Base-by-base conservation (phyloP, 2,888 invertebrate species). In the Mylabris sibirica region DNA sequence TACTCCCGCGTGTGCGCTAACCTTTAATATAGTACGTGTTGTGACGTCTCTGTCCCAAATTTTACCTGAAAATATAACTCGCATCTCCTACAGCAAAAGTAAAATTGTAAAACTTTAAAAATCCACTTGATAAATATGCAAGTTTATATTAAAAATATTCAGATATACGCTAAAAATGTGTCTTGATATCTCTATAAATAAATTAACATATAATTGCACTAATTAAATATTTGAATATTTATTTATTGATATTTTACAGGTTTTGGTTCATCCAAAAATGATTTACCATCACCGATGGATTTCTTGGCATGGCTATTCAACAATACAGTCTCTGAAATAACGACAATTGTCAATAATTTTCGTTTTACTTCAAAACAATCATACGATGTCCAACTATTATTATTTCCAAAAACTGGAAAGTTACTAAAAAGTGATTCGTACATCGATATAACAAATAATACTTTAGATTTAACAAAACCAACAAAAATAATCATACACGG, bases 401-500 rank as follows among this genome's bases (percentile, higher is more conserved):
- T 66, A 2, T 76, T 70, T 30, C 63, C 67, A 14, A 60, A 38
- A 6, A 64, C 70, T 61, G 64, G 69, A 34, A 64, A 63, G 1
- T 60, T 67, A 14, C 66, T 63, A 59, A 14, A 12, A 0, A 53
- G 11, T 53, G 9, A 20, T 49, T 20, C n/a, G 17, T 67, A 14
- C 44, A 70, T 66, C 17, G 60, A 26, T 61, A 60, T 34, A 63
- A 53, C 12, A 24, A 49, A 11, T 14, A 34, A n/a, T 22, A 59
- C 35, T 5, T 35, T 76, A 4, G 68, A 76, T 34, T 61, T 44
- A 30, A 30, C 65, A 44, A 62, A 67, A 41, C 76, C 77, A 20
- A 74, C 73, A 6, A 78, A 77, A 64, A 65, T 78, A 34, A 63
- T 77, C 14, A 70, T 77, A 6, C 78, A 77, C 59, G 78, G 78